Base-by-base conservation (phyloP, 2,888 invertebrate genomes). In the Shargacucullia verbasci region DNA sequence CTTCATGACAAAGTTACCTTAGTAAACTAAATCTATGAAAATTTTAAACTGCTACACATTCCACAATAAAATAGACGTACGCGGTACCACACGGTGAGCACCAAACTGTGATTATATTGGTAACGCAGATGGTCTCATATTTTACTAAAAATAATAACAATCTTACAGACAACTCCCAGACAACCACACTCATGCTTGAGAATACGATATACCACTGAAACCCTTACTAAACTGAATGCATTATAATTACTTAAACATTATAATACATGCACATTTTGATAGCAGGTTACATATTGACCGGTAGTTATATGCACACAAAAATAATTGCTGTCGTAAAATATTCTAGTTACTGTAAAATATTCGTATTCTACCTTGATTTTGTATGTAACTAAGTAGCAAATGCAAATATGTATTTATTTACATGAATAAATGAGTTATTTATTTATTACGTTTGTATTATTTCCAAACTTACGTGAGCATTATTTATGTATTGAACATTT, bases 1-100 rank as follows among this genome's bases (percentile, higher is more conserved):
- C 49, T 62, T 46, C 38, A 64, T 53, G 48, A 63, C 38, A 61
- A 68, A 64, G 65, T 69, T 69, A 61, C 65, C 76, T 50, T 64
- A 45, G 38, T 40, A 25, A 58, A 60, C 46, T 71, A 61, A 60
- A 56, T 27, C 53, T 74, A 74, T 52, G 57, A 61, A 50, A 57
- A 27, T 31, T 49, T 55, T 39, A 27, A 20, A 58, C 52, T 60
- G 39, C 43, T 53, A 48, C 9, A 52, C 31, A 46, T 53, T 54
- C 41, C 50, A 59, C 13, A 41, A 10, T 35, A 34, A 39, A 53
- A 44, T 46, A 31, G 7, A 9, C 4, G 29, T 37, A 40, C 2
- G n/a, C 7, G 56, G 58, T n/a, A 56, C 45, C 47, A 48, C 43
- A 48, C 31, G 27, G 31, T 27, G 38, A 47, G 25, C 46, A 48